These are phyloP conservation scores for Sebastes steindachneri DNA, from an alignment of 2,797 vertebrate genomes.

Conservation along the genomic window DNA sequence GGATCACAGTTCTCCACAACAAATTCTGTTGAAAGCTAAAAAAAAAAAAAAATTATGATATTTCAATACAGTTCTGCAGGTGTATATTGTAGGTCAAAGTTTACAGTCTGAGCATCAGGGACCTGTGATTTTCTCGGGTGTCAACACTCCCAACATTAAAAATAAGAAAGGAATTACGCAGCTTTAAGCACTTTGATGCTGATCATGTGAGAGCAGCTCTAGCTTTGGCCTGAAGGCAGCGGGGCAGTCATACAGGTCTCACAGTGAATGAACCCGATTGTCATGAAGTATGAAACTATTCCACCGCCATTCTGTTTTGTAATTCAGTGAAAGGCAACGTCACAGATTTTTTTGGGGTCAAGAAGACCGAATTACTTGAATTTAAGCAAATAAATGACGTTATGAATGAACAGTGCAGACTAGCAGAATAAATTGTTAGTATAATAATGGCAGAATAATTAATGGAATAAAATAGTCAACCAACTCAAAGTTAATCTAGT, in stretches of 20 bases:
- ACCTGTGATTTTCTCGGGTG: not conserved
- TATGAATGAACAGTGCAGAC: not conserved
- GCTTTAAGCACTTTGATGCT: not conserved
- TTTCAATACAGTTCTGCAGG: not conserved
- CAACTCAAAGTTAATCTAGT: too few relatives aligned
- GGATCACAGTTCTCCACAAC: not conserved
- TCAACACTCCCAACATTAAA: not conserved
- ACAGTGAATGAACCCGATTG: not conserved
- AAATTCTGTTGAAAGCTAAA: not conserved
- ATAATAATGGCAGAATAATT: not conserved
- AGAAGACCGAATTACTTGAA: not conserved
- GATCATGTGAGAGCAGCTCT: slow-evolving; percentile 28
- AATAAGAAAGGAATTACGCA: not conserved
- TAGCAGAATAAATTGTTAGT: not conserved
- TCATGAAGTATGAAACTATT: not conserved
- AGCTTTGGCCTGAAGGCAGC: not conserved
- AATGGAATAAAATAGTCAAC: not conserved
- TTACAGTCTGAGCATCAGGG: not conserved
- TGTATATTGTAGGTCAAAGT: not conserved
- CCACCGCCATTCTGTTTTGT: not conserved
- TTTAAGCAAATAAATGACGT: not conserved
- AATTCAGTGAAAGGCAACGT: not conserved
- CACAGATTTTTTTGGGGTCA: not conserved
- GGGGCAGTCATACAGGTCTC: not conserved
- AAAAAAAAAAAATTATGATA: not conserved